Evolutionary conservation across 1,140 invertebrate genomes (phyloP).

Genomic region (Subanguina moxae): DNA sequence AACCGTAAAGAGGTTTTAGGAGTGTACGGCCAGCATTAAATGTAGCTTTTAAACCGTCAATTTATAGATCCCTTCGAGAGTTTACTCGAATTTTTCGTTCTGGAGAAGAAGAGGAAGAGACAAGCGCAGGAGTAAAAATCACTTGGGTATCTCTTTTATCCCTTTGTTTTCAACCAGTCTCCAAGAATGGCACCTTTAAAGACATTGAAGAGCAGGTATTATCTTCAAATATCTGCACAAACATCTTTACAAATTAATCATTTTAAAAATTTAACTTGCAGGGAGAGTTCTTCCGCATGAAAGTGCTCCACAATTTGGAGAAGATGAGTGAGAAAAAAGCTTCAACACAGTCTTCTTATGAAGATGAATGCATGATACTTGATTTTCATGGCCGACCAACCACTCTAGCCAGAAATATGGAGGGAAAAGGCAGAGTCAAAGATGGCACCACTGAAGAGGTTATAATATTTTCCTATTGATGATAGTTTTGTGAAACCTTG

Average conservation of each 20-base stretch:
- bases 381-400: constrained; percentile 55
- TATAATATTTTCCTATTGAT: not conserved
- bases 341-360: not conserved
- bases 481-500: too few relatives aligned
- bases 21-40: too few relatives aligned
- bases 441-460: constrained; percentile 53
- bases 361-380: constrained; percentile 41
- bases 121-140: constrained; percentile 13
- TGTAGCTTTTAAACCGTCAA: too few relatives aligned
- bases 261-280: constrained; percentile 9
- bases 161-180: constrained; percentile 51
- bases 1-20: too few relatives aligned
- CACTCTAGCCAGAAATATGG: constrained; percentile 50
- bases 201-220: constrained; percentile 50
- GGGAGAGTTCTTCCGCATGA: constrained; percentile 49
- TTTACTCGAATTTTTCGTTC: not conserved
- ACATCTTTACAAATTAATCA: not conserved
- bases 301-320: constrained; percentile 44
- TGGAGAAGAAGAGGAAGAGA: not conserved
- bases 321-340: constrained; percentile 32
- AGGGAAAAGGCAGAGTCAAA: constrained; percentile 51
- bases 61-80: constrained; percentile 9
- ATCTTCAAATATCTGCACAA: not conserved
- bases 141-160: constrained; percentile 52
- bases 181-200: constrained; percentile 38